Base-by-base conservation (phyloP, 2,888 invertebrate species). In the Poecilus cupreus region DNA sequence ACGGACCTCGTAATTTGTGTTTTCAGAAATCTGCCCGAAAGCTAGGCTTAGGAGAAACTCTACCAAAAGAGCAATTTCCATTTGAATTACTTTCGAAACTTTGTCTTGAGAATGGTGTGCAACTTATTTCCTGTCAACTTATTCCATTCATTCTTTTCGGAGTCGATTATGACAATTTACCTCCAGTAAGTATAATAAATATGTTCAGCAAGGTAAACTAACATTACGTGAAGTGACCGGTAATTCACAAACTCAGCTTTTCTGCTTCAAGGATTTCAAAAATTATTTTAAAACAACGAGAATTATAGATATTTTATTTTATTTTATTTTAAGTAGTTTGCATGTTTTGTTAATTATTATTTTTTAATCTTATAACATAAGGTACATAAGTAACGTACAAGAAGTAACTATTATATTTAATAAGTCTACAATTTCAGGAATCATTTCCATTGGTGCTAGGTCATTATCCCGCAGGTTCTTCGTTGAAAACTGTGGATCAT, bases 91-190 rank as follows among this genome's bases (percentile, higher is more conserved):
- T 92, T 3, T 91, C 91, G 86, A 90, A 91, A 84, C 90, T 92
- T 0, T 94, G 94, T 85, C 91, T 91, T 82, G 88, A 91, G 39
- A 89, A 90, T 83, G 88, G 89, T 54, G 88, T 89, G 72, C 91
- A 92, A 83, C 90, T 91, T 85, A 89, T 89, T 68, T 89, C 94
- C 60, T 95, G 95, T 87, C 91, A 92, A 84, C 94, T 94, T 85
- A 87, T 92, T 0, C 80, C 95, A 80, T 95, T 95, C 86, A 88
- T 94, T 11, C 85, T 95, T 0, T 92, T 92, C 82, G 96, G 96
- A 0, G 92, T 91, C 84, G 94, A 93, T 87, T 88, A 89, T 37
- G 49, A 51, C 10, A 75, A 60, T 60, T 22, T 77, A 10, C 20
- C 39, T 20, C 43, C 77, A 5, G 77, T 77, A 60, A 77, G 77